Conservation (phyloP, 2,888 invertebrate species). For the Micoletzkya japonica region DNA sequence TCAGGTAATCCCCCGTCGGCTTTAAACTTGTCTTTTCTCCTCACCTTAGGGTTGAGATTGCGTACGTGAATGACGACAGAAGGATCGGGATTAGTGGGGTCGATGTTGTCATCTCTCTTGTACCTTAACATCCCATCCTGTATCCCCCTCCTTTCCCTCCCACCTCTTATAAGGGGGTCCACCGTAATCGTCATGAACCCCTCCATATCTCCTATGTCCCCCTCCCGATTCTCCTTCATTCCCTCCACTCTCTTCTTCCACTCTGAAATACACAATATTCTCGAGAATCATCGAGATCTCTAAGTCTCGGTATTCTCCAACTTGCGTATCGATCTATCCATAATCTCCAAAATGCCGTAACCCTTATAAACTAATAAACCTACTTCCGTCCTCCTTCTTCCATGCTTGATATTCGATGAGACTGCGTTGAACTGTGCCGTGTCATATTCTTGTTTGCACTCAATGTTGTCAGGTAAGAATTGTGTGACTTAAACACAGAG, state of each 20-base stretch:
- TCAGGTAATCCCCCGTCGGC: too few relatives aligned
- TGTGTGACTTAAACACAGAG: too few relatives aligned
- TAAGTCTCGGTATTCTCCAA: neutral
- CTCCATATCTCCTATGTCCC: neutral
- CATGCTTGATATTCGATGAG: too few relatives aligned
- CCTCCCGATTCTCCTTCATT: constrained; percentile 1
- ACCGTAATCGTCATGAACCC: constrained; percentile 6
- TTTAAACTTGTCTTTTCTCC: too few relatives aligned
- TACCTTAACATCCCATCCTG: constrained; percentile 21
- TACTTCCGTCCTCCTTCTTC: too few relatives aligned
- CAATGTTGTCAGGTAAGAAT: too few relatives aligned
- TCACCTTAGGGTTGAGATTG: constrained; percentile 64
- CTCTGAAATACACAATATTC: neutral
- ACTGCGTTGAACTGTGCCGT: too few relatives aligned
- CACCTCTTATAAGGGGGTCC: constrained; percentile 16
- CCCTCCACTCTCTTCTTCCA: neutral
- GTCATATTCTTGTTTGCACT: too few relatives aligned
- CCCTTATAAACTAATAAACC: too few relatives aligned
- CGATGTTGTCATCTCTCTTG: constrained; percentile 60
- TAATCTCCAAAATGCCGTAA: too few relatives aligned
- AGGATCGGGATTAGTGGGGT: constrained; percentile 66
- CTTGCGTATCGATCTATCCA: neutral
- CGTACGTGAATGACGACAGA: constrained; percentile 68
- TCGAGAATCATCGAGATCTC: neutral
- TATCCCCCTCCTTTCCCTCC: neutral